Evolutionary conservation across 2,888 invertebrate genomes (phyloP), one percentile per base, ranked within the genome.

Genomic region (Lasioglossum leucozonium): DNA sequence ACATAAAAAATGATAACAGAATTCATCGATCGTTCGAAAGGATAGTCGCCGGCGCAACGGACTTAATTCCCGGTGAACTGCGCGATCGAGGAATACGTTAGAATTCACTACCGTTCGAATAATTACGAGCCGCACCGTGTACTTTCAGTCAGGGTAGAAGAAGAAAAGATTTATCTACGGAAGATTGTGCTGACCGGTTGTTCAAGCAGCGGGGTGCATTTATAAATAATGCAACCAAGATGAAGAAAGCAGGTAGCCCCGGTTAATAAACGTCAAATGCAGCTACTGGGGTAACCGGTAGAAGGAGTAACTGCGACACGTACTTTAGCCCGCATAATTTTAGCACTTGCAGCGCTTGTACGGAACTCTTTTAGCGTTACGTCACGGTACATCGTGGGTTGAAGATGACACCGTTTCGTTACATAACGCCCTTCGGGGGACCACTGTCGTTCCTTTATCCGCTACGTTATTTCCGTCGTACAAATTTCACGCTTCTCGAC

Each of bases 251-350:
- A 69, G 37, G 73, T 62, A 74, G 58, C 51, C 67, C 26, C 55
- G 58, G 72, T 71, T 78, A 85, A 81, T 85, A 80, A 80, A 77
- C 74, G 77, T 75, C 85, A 79, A 72, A 72, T 62, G 75, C 71
- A 34, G 62, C n/a, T 67, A 47, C 76, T 72, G 22, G 42, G 44
- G 69, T 85, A 80, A 79, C 84, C 85, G 73, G 76, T 72, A 73
- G 79, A 47, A 77, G 62, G 67, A 77, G 30, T 72, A 37, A 79
- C 62, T 51, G 18, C 79, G 69, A n/a, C 76, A 76, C 67, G 79
- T 77, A 83, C 90, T 76, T 77, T 82, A 88, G 88, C 79, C 85
- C 76, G 89, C 84, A 84, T 87, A 90, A 90, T 90, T 90, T 90
- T 90, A 90, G 90, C 90, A 86, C 84, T 79, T 81, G 72, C 74